Conservation (phyloP, 2,888 invertebrate genomes). For the Chouioia cunea region DNA sequence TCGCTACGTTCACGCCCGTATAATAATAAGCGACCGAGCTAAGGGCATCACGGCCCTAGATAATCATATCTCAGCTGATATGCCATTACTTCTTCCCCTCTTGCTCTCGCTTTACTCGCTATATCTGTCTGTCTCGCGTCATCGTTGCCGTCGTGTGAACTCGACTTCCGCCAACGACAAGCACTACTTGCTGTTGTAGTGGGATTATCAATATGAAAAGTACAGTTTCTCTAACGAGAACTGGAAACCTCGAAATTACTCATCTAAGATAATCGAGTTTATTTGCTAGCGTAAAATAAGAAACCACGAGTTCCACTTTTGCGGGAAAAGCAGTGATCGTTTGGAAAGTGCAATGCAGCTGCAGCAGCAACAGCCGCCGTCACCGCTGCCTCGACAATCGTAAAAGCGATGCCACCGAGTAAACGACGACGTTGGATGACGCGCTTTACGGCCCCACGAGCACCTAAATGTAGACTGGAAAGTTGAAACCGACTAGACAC, state of each 20-base stretch:
- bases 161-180: no score
- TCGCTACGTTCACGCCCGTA: slow-evolving; percentile 19
- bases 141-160: no score
- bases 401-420: slow-evolving; percentile 54
- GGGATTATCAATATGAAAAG: not conserved
- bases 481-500: no score
- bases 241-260: not conserved
- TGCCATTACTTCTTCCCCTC: slow-evolving; percentile 4
- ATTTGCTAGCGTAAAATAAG: slow-evolving; percentile 15
- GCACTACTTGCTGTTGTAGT: no score
- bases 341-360: no score
- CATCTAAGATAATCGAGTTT: slow-evolving; percentile 22
- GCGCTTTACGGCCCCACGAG: slow-evolving; percentile 51
- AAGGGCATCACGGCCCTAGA: slow-evolving; percentile 42
- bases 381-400: slow-evolving; percentile 47
- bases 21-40: slow-evolving; percentile 25
- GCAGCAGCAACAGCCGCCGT: no score
- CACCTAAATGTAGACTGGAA: slow-evolving; percentile 37
- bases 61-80: slow-evolving; percentile 52
- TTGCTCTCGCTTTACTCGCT: not conserved
- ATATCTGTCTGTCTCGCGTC: no score
- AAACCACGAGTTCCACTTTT: no score
- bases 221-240: not conserved
- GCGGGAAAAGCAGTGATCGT: no score
- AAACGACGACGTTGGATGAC: slow-evolving; percentile 59